These are phyloP conservation scores for Cyprinodon variegatus DNA, from an alignment of 2,113 vertebrate genomes.

Conservation along the genomic window DNA sequence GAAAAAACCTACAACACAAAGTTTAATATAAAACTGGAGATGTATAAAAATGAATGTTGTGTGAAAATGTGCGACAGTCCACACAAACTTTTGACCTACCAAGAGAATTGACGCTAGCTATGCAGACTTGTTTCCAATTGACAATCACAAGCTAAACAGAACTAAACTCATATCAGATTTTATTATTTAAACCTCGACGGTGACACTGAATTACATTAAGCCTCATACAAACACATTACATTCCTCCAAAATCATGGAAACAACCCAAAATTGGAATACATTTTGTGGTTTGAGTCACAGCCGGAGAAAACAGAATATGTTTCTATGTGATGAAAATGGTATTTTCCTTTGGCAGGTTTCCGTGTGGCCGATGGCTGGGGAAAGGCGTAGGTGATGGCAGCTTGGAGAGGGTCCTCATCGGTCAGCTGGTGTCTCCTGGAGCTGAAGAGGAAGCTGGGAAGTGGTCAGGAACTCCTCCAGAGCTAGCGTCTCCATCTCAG, in stretches of 20 bases:
- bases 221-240: too few relatives aligned
- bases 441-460: conserved; percentile 86
- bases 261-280: background rate
- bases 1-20: too few relatives aligned
- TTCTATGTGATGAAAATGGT: background rate
- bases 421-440: conserved; percentile 84
- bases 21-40: too few relatives aligned
- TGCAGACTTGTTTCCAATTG: too few relatives aligned
- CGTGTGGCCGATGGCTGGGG: conserved; percentile 91
- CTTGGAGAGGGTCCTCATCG: conserved; percentile 91
- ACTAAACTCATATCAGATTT: too few relatives aligned
- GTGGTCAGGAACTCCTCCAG: conserved; percentile 89
- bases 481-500: conserved; percentile 87
- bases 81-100: too few relatives aligned
- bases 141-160: too few relatives aligned
- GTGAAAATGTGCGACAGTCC: too few relatives aligned
- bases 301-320: background rate
- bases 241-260: background rate
- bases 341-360: conserved; percentile 83
- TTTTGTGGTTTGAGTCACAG: background rate
- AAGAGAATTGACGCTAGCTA: too few relatives aligned
- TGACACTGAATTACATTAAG: too few relatives aligned
- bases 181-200: too few relatives aligned
- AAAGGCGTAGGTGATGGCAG: conserved; percentile 92
- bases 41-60: too few relatives aligned